A percentile compares a stretch with the other conserved stretches of the same genome.
phyloP scores from a whole-genome alignment of 2,113 vertebrate genomes.

The Caranx ignobilis region DNA sequence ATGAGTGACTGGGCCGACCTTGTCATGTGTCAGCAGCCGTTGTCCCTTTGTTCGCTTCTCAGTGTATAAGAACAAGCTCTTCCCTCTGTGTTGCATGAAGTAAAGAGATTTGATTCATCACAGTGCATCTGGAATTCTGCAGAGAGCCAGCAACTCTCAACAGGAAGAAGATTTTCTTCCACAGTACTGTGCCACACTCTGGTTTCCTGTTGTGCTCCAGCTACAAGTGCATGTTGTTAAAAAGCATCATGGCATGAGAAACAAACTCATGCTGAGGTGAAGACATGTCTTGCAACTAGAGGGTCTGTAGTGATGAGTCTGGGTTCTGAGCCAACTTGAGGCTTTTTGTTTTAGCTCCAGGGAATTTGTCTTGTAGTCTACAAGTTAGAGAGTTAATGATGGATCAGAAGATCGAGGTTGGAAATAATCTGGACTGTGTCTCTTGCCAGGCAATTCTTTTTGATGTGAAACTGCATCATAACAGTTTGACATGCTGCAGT shows the following conservation, averaged over 20 bases:
- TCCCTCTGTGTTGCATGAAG: too few relatives aligned
- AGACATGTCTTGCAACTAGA: background rate
- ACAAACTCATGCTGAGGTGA: background rate
- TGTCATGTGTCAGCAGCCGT: too few relatives aligned
- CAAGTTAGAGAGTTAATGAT: background rate
- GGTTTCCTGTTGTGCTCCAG: background rate
- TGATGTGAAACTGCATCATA: background rate
- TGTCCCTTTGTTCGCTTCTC: too few relatives aligned
- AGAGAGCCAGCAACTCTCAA: too few relatives aligned
- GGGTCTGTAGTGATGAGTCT: background rate
- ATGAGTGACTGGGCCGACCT: too few relatives aligned
- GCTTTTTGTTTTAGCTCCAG: background rate
- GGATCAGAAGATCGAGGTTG: background rate
- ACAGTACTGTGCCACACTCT: too few relatives aligned
- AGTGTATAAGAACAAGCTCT: too few relatives aligned
- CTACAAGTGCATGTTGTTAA: background rate
- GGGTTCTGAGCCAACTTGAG: background rate
- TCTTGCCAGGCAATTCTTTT: background rate
- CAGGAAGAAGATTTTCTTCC: too few relatives aligned
- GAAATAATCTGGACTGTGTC: background rate
- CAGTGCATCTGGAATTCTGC: too few relatives aligned
- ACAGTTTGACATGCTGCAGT: background rate
- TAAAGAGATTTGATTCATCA: too few relatives aligned
- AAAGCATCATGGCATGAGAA: background rate
- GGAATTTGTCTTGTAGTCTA: background rate